Percentiles rank a stretch among this genome's conserved stretches.
These are phyloP conservation scores for Lomographa bimaculata DNA, from an alignment of 2,888 invertebrate genomes.

Conservation along the genomic window DNA sequence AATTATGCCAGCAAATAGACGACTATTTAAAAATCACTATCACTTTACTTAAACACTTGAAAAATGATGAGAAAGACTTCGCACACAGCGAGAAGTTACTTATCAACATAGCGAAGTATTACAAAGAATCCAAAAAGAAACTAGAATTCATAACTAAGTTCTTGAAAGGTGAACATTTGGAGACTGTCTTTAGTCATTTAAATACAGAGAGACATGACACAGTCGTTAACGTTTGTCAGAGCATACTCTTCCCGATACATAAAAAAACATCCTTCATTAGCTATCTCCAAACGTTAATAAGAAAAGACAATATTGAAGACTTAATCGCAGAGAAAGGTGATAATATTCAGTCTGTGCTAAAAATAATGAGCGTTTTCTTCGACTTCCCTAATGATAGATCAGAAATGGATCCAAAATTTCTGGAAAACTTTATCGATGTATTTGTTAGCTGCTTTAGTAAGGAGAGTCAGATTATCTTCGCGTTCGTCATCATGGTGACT, in stretches of 20 bases:
- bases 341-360: constrained; percentile 69
- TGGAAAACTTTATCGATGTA: constrained; percentile 63
- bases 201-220: constrained; percentile 49
- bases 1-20: constrained; percentile 53
- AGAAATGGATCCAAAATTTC: constrained; percentile 49
- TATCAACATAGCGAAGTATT: constrained; percentile 54
- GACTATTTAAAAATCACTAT: constrained; percentile 57
- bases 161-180: constrained; percentile 59
- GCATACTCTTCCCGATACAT: constrained; percentile 60
- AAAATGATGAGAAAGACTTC: constrained; percentile 32
- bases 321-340: constrained; percentile 71
- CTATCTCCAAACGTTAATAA: constrained; percentile 64
- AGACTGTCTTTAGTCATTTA: constrained; percentile 63
- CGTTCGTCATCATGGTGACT: constrained; percentile 66
- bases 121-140: constrained; percentile 69
- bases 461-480: constrained; percentile 68
- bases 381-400: constrained; percentile 60
- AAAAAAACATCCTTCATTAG: constrained; percentile 64
- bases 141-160: constrained; percentile 65
- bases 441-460: constrained; percentile 63
- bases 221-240: constrained; percentile 56
- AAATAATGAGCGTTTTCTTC: constrained; percentile 69
- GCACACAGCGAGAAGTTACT: constrained; percentile 49
- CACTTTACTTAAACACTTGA: constrained; percentile 55
- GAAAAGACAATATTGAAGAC: constrained; percentile 64